Percentiles rank a stretch among this genome's conserved stretches.
Conservation (phyloP, 1,140 invertebrate genomes). For the Riptortus pedestris region DNA sequence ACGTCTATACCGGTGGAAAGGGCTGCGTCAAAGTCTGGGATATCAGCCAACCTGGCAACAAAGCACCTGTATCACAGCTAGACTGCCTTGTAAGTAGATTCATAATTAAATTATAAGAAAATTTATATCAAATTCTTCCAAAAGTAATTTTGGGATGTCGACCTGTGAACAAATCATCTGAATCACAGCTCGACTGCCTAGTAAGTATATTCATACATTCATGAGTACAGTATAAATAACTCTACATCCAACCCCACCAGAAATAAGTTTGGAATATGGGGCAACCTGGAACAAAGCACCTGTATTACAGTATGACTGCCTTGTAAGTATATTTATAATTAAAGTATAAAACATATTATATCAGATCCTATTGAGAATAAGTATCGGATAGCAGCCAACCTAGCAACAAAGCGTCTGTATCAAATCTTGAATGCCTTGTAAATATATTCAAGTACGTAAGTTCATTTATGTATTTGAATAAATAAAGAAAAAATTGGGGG, state of each 20-base stretch:
- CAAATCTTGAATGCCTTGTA: background rate
- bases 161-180: background rate
- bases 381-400: background rate
- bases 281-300: constrained; percentile 61
- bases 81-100: constrained; percentile 55
- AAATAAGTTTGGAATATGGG: constrained; percentile 72
- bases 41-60: constrained; percentile 60
- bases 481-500: too few species aligned
- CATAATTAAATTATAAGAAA: background rate
- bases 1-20: constrained; percentile 77
- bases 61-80: constrained; percentile 66
- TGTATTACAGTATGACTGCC: constrained; percentile 70
- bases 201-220: background rate
- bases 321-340: constrained; percentile 39
- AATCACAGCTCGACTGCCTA: background rate
- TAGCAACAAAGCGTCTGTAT: background rate
- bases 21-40: constrained; percentile 82
- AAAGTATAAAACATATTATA: background rate
- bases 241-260: constrained; percentile 71
- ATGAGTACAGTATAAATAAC: background rate
- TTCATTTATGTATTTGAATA: too few species aligned
- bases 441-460: background rate
- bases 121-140: background rate
- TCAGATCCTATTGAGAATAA: background rate
- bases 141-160: background rate